These are phyloP conservation scores for Hydrocynus forskahlii DNA, from an alignment of 2,797 vertebrate species.

Conservation along the genomic window DNA sequence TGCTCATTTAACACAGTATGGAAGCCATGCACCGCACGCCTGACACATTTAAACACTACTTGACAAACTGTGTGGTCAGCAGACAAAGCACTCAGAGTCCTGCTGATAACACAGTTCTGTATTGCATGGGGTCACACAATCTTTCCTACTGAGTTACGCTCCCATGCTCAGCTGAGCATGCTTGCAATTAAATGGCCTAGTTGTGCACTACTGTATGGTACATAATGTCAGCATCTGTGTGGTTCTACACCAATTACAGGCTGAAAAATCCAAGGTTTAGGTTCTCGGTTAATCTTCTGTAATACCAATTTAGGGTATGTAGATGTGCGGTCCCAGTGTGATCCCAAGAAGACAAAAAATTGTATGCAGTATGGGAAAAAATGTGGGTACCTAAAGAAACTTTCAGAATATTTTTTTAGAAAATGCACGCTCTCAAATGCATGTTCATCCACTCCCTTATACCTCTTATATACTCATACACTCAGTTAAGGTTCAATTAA, in stretches of 20 bases:
- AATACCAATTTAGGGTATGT: neutral
- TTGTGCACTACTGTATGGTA: neutral
- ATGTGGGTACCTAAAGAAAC: too few relatives aligned
- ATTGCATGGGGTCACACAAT: neutral
- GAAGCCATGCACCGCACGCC: neutral
- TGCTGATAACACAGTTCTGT: slow-evolving; percentile 14
- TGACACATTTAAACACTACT: neutral
- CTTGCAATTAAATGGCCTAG: neutral
- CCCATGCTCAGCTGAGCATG: neutral
- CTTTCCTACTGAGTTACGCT: neutral
- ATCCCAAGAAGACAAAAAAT: too few relatives aligned
- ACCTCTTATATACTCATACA: too few relatives aligned
- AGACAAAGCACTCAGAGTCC: neutral
- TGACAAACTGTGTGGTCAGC: neutral
- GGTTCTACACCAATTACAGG: neutral
- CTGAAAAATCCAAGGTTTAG: neutral
- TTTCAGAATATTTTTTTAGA: too few relatives aligned
- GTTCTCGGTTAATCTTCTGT: neutral
- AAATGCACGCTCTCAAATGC: too few relatives aligned
- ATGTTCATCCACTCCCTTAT: too few relatives aligned
- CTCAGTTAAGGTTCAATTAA: too few relatives aligned
- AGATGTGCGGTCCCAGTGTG: too few relatives aligned
- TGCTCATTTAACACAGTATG: neutral
- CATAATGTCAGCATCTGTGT: neutral
- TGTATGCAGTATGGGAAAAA: too few relatives aligned